phyloP scores from a whole-genome alignment of 37 sponge, comb jelly and placozoan species.

The Tethya wilhelma region DNA sequence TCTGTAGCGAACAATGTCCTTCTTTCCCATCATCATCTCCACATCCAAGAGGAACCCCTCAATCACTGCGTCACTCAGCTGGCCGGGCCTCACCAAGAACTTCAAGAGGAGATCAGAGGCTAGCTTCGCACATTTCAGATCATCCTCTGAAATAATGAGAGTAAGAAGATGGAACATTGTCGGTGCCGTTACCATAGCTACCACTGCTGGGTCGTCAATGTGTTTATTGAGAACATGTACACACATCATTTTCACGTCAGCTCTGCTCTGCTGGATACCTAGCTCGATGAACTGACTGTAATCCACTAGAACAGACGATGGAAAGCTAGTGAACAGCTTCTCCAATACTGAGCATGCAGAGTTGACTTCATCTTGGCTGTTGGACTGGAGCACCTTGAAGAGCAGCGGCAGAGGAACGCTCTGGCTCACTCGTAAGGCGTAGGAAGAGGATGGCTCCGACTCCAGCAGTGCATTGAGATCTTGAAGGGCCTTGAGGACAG shows the following conservation, averaged over 20 bases:
- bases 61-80: not conserved
- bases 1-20: conserved; percentile 59
- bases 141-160: conserved; percentile 45
- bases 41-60: conserved; percentile 49
- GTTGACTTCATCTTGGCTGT: not conserved
- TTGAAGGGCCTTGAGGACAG: conserved; percentile 27
- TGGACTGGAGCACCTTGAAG: conserved; percentile 27
- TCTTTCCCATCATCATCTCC: conserved; percentile 14
- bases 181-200: conserved; percentile 23
- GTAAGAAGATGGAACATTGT: conserved; percentile 75
- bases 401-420: conserved; percentile 36
- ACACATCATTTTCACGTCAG: conserved; percentile 28
- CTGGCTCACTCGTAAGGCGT: conserved; percentile 5
- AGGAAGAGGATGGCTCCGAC: not conserved
- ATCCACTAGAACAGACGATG: conserved; percentile 14
- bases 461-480: conserved; percentile 55
- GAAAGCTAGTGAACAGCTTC: conserved; percentile 47
- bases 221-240: conserved; percentile 14
- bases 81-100: conserved; percentile 1
- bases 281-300: conserved; percentile 45
- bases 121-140: conserved; percentile 50
- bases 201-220: not conserved
- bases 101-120: conserved; percentile 31
- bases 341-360: conserved; percentile 47
- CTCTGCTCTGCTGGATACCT: conserved; percentile 61